Conservation (phyloP, 2,888 invertebrate species). For the Geophilus truncorum region DNA sequence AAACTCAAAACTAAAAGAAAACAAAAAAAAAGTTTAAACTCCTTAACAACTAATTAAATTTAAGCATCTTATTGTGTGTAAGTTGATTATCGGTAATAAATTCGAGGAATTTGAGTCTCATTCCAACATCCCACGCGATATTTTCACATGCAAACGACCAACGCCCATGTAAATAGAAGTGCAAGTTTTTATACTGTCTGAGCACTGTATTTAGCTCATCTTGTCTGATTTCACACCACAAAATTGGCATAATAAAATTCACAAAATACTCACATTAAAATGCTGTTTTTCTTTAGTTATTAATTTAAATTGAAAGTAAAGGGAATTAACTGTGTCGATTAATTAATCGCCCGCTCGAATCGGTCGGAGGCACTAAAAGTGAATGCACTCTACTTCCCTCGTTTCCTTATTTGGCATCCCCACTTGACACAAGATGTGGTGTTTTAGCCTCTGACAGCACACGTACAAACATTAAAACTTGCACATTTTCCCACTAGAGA, state of each 20-base stretch:
- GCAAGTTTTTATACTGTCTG: no score
- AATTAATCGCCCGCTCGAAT: no score
- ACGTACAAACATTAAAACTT: neutral
- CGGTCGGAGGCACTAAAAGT: neutral
- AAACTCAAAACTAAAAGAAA: no score
- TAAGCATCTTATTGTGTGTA: neutral
- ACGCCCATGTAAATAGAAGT: neutral
- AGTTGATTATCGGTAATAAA: no score
- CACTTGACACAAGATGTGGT: no score
- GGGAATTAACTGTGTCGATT: no score
- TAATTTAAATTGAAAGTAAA: no score
- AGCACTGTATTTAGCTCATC: neutral
- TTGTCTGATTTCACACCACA: neutral
- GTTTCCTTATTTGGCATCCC: neutral
- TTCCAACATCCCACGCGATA: neutral
- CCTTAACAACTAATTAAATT: neutral
- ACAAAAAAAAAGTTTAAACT: no score
- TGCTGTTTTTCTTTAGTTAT: neutral
- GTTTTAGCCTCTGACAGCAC: no score
- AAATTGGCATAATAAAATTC: neutral
- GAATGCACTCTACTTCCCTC: neutral
- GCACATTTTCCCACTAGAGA: neutral
- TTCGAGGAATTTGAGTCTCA: neutral
- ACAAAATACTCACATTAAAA: neutral
- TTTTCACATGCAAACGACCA: neutral